Evolutionary conservation across 2,888 invertebrate genomes (phyloP).

Genomic region (Polietes domitor): DNA sequence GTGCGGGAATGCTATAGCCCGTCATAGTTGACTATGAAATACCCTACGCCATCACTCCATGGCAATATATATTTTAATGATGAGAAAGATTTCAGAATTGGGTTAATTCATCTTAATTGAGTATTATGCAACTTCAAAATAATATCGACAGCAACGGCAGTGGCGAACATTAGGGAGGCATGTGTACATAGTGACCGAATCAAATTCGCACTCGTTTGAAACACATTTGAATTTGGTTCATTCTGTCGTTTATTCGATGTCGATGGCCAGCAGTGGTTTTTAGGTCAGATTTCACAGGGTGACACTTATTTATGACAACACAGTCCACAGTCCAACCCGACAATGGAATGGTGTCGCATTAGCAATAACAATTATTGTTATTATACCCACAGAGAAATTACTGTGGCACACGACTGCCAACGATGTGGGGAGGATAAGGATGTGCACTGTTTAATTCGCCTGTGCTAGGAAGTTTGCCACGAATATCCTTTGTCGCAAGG

Average conservation of each 20-base stretch:
- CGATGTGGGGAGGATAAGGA: background rate
- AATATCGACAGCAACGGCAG: too few relatives aligned
- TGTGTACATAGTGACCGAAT: too few relatives aligned
- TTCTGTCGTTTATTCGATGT: background rate
- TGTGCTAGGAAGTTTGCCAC: background rate
- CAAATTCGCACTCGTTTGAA: background rate
- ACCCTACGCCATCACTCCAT: too few relatives aligned
- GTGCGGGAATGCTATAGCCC: too few relatives aligned
- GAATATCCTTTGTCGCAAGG: background rate
- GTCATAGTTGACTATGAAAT: too few relatives aligned
- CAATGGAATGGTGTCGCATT: background rate
- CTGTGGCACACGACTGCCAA: background rate
- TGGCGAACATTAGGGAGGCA: too few relatives aligned
- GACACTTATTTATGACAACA: background rate
- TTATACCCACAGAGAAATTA: background rate
- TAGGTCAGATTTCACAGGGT: background rate
- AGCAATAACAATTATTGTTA: slow-evolving; percentile 1
- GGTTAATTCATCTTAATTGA: too few relatives aligned
- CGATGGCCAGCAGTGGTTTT: background rate
- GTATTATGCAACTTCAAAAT: too few relatives aligned
- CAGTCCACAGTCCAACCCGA: background rate
- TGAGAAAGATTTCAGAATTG: too few relatives aligned
- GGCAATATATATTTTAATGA: too few relatives aligned
- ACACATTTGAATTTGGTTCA: too few relatives aligned
- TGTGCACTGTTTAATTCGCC: background rate